Evolutionary conservation across 2,888 invertebrate species (phyloP).

Genomic region (Amphimallon solstitiale): DNA sequence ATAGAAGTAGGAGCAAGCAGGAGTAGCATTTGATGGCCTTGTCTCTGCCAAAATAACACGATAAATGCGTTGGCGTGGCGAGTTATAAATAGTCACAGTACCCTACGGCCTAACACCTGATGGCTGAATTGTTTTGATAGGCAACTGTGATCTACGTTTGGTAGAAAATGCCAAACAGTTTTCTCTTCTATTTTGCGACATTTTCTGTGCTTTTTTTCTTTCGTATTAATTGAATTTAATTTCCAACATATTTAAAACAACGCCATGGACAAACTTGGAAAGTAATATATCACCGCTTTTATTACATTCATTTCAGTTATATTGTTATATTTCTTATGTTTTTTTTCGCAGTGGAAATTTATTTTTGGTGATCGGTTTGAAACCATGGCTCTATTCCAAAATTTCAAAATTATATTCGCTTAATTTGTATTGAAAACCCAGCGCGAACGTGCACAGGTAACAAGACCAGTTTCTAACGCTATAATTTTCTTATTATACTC

Average conservation of each 20-base stretch:
- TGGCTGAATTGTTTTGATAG: constrained; percentile 46
- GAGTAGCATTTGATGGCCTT: constrained; percentile 51
- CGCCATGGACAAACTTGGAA: too few species aligned
- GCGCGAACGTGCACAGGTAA: constrained; percentile 5
- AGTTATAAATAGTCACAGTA: constrained; percentile 50
- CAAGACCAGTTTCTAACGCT: too few species aligned
- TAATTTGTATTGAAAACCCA: constrained; percentile 7
- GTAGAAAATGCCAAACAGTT: constrained; percentile 17
- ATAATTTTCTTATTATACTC: constrained; percentile 1
- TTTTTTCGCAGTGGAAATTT: constrained; percentile 10
- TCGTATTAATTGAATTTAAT: too few species aligned
- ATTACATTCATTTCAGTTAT: neutral
- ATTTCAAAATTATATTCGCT: constrained; percentile 18
- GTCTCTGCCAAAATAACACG: constrained; percentile 57
- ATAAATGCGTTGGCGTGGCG: constrained; percentile 53
- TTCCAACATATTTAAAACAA: too few species aligned
- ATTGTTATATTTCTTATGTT: constrained; percentile 2
- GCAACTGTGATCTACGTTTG: constrained; percentile 35
- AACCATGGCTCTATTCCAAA: constrained; percentile 27
- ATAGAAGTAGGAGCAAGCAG: too few species aligned
- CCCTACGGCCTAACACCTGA: constrained; percentile 55
- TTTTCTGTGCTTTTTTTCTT: neutral
- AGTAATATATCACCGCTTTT: neutral
- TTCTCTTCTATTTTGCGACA: constrained; percentile 4
- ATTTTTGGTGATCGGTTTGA: constrained; percentile 8